Conservation (phyloP, 23 tunicate genomes). For the Trididemnum nubilum region DNA sequence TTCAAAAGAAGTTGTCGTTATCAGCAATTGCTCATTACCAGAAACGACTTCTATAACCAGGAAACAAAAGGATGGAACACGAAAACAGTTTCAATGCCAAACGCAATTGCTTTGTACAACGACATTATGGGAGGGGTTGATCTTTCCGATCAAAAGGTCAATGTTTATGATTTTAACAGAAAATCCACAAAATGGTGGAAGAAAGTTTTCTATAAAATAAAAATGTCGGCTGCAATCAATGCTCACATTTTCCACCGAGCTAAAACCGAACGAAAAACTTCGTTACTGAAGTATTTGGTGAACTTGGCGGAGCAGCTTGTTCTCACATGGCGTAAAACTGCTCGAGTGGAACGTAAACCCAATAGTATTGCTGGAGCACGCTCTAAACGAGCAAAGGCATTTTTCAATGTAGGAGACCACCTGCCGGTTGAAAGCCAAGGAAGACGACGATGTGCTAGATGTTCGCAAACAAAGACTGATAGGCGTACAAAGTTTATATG, state of each 20-base stretch:
- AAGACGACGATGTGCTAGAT: constrained; percentile 32
- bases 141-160: constrained; percentile 36
- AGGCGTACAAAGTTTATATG: constrained; percentile 7
- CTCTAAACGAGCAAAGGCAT: constrained; percentile 20
- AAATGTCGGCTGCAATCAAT: constrained; percentile 32
- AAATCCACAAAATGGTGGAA: constrained; percentile 24
- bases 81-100: constrained; percentile 31
- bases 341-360: constrained; percentile 13
- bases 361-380: constrained; percentile 26
- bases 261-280: constrained; percentile 4
- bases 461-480: constrained; percentile 10
- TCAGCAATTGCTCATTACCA: constrained; percentile 18
- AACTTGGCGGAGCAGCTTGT: constrained; percentile 24
- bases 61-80: constrained; percentile 28
- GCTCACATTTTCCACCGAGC: neutral
- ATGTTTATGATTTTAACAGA: constrained; percentile 13
- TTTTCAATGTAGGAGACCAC: constrained; percentile 27
- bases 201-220: constrained; percentile 21
- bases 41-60: constrained; percentile 22
- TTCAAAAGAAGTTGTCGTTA: constrained; percentile 29
- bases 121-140: constrained; percentile 16
- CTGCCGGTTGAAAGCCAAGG: constrained; percentile 23
- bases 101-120: constrained; percentile 32
- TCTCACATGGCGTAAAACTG: constrained; percentile 10
- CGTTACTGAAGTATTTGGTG: constrained; percentile 24